Conservation (phyloP, 1,140 invertebrate species). For the Phortica variegata region DNA sequence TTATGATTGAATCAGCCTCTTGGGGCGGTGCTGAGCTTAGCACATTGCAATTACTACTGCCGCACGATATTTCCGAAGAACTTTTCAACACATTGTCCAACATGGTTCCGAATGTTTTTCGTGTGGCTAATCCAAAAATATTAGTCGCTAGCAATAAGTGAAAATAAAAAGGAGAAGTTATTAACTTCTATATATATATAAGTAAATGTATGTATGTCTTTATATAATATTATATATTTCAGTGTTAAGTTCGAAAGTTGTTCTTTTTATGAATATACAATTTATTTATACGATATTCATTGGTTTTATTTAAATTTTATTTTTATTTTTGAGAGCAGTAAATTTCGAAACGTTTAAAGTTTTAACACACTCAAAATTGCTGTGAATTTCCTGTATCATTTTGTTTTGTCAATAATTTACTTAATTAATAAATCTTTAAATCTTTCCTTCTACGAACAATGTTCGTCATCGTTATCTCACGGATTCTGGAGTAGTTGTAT, state of each 20-base stretch:
- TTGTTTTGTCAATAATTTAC: slow-evolving; percentile 26
- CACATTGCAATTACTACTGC: slow-evolving; percentile 59
- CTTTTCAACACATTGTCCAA: slow-evolving; percentile 80
- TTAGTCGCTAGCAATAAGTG: slow-evolving; percentile 58
- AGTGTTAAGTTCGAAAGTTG: no score
- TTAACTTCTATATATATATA: no score
- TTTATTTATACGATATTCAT: slow-evolving; percentile 39
- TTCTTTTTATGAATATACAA: slow-evolving; percentile 49
- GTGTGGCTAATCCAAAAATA: slow-evolving; percentile 79
- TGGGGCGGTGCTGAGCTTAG: slow-evolving; percentile 84
- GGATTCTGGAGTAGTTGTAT: slow-evolving; percentile 19
- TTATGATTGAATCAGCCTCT: slow-evolving; percentile 97
- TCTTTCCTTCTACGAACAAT: slow-evolving; percentile 17
- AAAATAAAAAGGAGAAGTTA: slow-evolving; percentile 13
- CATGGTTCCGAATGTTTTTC: slow-evolving; percentile 88
- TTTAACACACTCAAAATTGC: slow-evolving; percentile 49
- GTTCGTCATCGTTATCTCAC: no score
- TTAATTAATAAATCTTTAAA: slow-evolving; percentile 28
- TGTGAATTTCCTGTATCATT: slow-evolving; percentile 53
- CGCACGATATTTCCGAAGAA: slow-evolving; percentile 81
- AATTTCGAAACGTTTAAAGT: slow-evolving; percentile 31
- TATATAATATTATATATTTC: no score
- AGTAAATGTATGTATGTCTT: no score
- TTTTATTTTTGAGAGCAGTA: slow-evolving; percentile 23
- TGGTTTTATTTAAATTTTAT: background rate